These are phyloP conservation scores for Mustelus asterias DNA, from an alignment of 2,113 vertebrate genomes.

Conservation along the genomic window DNA sequence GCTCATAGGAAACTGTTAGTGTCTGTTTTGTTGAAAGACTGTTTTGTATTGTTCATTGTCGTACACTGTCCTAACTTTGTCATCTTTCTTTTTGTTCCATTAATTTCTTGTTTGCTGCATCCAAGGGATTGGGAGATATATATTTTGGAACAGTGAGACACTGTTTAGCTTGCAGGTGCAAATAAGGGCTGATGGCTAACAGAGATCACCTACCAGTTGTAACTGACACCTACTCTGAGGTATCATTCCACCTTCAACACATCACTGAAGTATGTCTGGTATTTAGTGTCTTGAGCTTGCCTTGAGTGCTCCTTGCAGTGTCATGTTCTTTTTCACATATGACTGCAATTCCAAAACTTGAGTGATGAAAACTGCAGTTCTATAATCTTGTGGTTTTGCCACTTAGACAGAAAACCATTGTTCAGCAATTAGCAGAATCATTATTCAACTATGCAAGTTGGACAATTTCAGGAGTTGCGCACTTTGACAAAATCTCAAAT, in stretches of 20 bases:
- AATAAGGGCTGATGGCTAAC: constrained; percentile 35
- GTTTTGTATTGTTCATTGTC: not conserved
- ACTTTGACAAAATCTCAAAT: constrained; percentile 44
- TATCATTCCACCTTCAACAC: constrained; percentile 35
- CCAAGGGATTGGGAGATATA: constrained; percentile 19
- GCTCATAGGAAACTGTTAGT: not conserved
- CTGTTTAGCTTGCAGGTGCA: constrained; percentile 37
- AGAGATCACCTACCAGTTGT: constrained; percentile 29
- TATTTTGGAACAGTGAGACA: constrained; percentile 27
- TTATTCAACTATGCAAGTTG: constrained; percentile 50
- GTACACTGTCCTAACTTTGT: not conserved
- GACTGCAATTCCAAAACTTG: constrained; percentile 51
- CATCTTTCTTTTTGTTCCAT: not conserved
- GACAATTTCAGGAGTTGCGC: constrained; percentile 41
- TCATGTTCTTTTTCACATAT: constrained; percentile 57
- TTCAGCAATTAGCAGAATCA: constrained; percentile 48
- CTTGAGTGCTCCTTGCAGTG: constrained; percentile 46
- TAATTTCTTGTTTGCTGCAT: constrained; percentile 25
- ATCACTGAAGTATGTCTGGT: constrained; percentile 50
- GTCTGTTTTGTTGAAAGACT: too few relatives aligned
- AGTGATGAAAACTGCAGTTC: constrained; percentile 46
- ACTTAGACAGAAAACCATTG: constrained; percentile 46
- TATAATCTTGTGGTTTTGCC: constrained; percentile 39
- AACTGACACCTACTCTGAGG: constrained; percentile 38
- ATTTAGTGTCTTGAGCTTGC: constrained; percentile 44